Conservation (phyloP, 2,797 vertebrate genomes). For the Loriculus beryllinus region DNA sequence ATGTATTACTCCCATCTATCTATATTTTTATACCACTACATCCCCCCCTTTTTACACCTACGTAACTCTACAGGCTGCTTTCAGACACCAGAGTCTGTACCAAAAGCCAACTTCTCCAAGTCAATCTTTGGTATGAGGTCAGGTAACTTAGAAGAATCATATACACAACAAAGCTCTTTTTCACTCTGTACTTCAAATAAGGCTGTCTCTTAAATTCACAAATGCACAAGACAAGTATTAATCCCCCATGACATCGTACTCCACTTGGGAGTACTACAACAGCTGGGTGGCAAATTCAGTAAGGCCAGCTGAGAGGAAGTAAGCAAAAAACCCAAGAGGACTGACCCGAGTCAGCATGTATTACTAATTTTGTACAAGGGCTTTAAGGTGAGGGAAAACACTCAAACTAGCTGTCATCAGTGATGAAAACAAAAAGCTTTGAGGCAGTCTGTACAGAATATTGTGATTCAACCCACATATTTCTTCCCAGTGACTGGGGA, state of each 20-base stretch:
- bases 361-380: background rate
- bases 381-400: background rate
- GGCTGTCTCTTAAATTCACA: background rate
- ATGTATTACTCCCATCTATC: background rate
- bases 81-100: background rate
- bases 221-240: background rate
- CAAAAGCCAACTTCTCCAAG: background rate
- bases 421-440: background rate
- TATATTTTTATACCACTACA: background rate
- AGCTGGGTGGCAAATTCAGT: background rate
- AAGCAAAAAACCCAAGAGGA: background rate
- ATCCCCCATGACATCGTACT: background rate
- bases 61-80: background rate
- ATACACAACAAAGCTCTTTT: background rate
- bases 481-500: background rate
- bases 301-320: background rate
- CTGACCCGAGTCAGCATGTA: background rate
- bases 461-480: background rate
- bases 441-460: background rate
- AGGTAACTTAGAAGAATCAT: background rate
- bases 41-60: background rate
- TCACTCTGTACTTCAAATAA: background rate
- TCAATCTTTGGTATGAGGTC: background rate
- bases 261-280: rapidly evolving
- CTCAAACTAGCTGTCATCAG: background rate